Conservation (phyloP, 2,888 invertebrate genomes). For the Hirtodrosophila alboralis region DNA sequence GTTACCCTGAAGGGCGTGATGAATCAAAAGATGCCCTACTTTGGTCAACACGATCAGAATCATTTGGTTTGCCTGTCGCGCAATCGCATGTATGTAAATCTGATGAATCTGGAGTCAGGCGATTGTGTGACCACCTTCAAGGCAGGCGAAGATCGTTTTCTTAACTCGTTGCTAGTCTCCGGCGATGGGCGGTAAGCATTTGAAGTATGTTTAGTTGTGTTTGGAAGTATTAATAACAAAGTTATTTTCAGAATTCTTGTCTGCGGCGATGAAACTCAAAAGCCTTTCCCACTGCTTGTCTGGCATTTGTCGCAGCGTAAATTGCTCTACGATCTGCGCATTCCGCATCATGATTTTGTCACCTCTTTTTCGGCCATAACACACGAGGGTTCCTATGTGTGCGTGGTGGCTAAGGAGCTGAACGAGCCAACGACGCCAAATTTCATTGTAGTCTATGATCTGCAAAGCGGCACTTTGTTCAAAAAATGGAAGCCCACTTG, state of each 20-base stretch:
- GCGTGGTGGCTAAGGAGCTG: constrained; percentile 88
- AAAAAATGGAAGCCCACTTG: constrained; percentile 96
- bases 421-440: constrained; percentile 92
- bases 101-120: constrained; percentile 92
- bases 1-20: constrained; percentile 93
- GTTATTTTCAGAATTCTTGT: constrained; percentile 89
- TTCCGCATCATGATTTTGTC: constrained; percentile 94
- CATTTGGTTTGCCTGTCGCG: constrained; percentile 92
- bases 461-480: constrained; percentile 94
- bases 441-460: constrained; percentile 95
- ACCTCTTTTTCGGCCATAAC: constrained; percentile 93
- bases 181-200: constrained; percentile 91
- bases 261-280: constrained; percentile 96
- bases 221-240: no score
- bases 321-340: constrained; percentile 93
- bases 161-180: constrained; percentile 93
- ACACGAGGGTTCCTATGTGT: constrained; percentile 91
- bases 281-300: constrained; percentile 94
- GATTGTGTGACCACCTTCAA: constrained; percentile 90
- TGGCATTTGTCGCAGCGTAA: constrained; percentile 94
- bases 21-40: constrained; percentile 97
- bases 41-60: constrained; percentile 91
- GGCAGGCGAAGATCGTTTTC: constrained; percentile 94
- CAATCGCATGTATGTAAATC: constrained; percentile 95
- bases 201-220: neutral